Evolutionary conservation across 1,140 invertebrate species (phyloP).

Genomic region (Apolygus lucorum): DNA sequence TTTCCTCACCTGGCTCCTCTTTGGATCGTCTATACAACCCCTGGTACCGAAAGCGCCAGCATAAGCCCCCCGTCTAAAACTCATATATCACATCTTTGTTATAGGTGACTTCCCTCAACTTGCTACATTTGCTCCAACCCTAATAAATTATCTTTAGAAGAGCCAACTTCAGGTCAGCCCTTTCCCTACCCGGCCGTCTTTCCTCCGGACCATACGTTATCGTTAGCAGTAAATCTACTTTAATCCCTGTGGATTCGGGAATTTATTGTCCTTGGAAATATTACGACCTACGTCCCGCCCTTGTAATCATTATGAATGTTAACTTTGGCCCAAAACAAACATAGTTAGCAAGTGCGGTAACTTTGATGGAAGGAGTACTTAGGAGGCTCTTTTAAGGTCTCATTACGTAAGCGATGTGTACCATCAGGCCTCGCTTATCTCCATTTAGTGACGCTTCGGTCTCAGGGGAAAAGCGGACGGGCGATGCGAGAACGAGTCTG

Average conservation of each 20-base stretch:
- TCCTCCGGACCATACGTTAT: neutral
- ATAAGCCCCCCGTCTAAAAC: neutral
- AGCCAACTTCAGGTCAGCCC: constrained; percentile 10
- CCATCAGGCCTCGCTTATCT: neutral
- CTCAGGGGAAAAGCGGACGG: too few relatives aligned
- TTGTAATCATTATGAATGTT: constrained; percentile 9
- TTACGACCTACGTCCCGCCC: neutral
- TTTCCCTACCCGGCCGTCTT: neutral
- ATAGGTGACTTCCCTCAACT: constrained; percentile 11
- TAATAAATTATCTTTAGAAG: constrained; percentile 17
- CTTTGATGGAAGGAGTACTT: constrained; percentile 16
- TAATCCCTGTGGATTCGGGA: constrained; percentile 7
- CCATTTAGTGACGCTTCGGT: too few relatives aligned
- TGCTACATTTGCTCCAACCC: constrained; percentile 2
- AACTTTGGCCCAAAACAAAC: constrained; percentile 16
- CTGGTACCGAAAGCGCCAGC: neutral
- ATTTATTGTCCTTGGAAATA: constrained; percentile 15
- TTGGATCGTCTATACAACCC: neutral
- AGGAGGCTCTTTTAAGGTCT: neutral
- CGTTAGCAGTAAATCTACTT: constrained; percentile 16
- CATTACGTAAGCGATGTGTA: neutral
- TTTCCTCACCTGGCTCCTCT: neutral
- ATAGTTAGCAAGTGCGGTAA: constrained; percentile 5
- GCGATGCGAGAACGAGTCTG: too few relatives aligned
- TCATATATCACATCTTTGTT: constrained; percentile 6